Base-by-base conservation (phyloP, 2,113 vertebrate species). In the Proteles cristata region DNA sequence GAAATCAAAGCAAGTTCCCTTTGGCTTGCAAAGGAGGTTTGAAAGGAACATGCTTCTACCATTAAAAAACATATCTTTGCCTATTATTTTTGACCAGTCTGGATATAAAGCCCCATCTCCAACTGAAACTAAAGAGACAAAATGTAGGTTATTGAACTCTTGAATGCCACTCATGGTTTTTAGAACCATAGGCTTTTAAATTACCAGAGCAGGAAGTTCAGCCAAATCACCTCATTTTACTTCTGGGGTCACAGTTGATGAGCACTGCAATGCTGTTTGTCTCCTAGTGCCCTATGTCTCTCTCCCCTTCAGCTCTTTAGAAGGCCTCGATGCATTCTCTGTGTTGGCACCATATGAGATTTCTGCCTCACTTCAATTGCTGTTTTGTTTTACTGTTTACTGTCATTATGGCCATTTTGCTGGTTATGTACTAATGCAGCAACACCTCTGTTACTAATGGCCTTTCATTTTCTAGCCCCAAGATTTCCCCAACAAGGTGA, bases 241-340 rank as follows among this genome's bases (percentile, higher is more conserved):
- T 86, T 88, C 16, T 61, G 50, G 87, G 73, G 80, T 80, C 82
- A 84, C 3, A 68, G 73, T 1, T 43, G 82, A 39, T n/a, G 97
- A 96, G 68, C 86, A 95, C 93, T 95, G 85, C 95, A 79, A 2
- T 92, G 93, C 84, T 85, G 93, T 95, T 96, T 98, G 96, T 73
- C 73, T 95, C 97, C 88, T 21, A 26, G 95, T 63, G 97, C 74
- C 98, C 98, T 90, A 71, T 93, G 93, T 74, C 97, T 83, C 66
- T 94, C 55, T 94, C 96, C 89, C 90, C 88, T 93, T 95, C 0
- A 79, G 94, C 86, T 55, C 87, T 33, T 80, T 45, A 39, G 68
- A 93, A 98, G 89, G 58, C 88, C 77, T 94, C 11, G 1, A 1
- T 77, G 53, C 9, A 3, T 87, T 87, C 45, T 65, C 98, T 85